Conservation (phyloP, 2,888 invertebrate species). For the Neoitamus cyanurus region DNA sequence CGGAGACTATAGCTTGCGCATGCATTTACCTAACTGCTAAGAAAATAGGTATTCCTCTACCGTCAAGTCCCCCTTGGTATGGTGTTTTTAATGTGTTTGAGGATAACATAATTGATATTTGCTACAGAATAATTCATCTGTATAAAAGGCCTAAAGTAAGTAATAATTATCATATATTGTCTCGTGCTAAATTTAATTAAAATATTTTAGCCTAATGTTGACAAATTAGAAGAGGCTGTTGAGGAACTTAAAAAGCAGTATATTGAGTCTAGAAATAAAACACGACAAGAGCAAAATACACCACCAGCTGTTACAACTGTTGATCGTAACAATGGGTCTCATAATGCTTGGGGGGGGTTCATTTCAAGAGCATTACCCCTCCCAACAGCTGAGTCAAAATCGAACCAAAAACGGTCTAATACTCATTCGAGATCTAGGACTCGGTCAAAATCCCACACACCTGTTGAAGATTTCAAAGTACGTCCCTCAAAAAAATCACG, state of each 20-base stretch:
- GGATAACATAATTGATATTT: constrained; percentile 85
- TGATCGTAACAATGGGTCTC: constrained; percentile 71
- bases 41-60: constrained; percentile 85
- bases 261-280: constrained; percentile 67
- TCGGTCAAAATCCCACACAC: constrained; percentile 60
- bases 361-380: constrained; percentile 69
- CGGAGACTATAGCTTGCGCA: constrained; percentile 99
- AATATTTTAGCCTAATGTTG: constrained; percentile 72
- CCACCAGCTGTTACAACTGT: constrained; percentile 66
- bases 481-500: constrained; percentile 55
- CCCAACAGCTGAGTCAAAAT: constrained; percentile 59
- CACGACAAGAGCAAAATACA: constrained; percentile 61
- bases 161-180: background rate
- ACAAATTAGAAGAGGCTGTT: constrained; percentile 78
- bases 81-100: constrained; percentile 86
- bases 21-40: constrained; percentile 96
- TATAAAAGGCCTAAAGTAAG: constrained; percentile 84
- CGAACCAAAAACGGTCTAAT: constrained; percentile 57
- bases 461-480: constrained; percentile 54
- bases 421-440: constrained; percentile 57
- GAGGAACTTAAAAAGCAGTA: constrained; percentile 79
- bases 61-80: constrained; percentile 91
- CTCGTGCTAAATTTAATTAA: background rate
- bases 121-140: constrained; percentile 81
- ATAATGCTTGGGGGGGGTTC: constrained; percentile 77